Evolutionary conservation across 2,888 invertebrate species (phyloP).

Genomic region (Drosophila prolongata): DNA sequence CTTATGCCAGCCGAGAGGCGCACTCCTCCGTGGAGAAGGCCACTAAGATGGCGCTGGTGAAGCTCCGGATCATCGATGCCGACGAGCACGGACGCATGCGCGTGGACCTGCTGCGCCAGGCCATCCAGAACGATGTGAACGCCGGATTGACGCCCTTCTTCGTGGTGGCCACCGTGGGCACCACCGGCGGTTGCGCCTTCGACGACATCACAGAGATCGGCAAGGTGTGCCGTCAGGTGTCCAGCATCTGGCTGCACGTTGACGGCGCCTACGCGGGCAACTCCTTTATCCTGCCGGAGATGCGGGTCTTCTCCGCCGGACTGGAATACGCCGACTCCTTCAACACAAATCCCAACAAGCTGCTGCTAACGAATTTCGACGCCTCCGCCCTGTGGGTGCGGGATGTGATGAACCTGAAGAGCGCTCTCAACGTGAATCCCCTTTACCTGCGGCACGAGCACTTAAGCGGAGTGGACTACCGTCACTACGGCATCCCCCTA

Average conservation of each 20-base stretch:
- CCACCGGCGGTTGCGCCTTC: slow-evolving; percentile 93
- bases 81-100: slow-evolving; percentile 89
- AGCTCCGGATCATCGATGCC: slow-evolving; percentile 89
- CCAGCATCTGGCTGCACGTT: slow-evolving; percentile 93
- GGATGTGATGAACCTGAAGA: slow-evolving; percentile 90
- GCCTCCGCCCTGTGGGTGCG: slow-evolving; percentile 94
- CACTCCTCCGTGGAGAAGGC: slow-evolving; percentile 92
- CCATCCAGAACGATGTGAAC: slow-evolving; percentile 89
- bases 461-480: slow-evolving; percentile 89
- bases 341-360: slow-evolving; percentile 95
- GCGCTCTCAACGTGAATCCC: slow-evolving; percentile 94
- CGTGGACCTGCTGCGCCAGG: slow-evolving; percentile 87
- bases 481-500: slow-evolving; percentile 95
- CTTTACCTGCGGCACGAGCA: slow-evolving; percentile 93
- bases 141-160: slow-evolving; percentile 93
- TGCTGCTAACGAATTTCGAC: slow-evolving; percentile 93
- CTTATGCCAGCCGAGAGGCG: slow-evolving; percentile 90
- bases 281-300: slow-evolving; percentile 93
- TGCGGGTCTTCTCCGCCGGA: slow-evolving; percentile 88
- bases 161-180: slow-evolving; percentile 92
- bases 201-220: slow-evolving; percentile 92
- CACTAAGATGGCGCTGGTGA: slow-evolving; percentile 91
- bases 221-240: slow-evolving; percentile 87
- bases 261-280: slow-evolving; percentile 95
- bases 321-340: slow-evolving; percentile 93